Evolutionary conservation across 2,113 vertebrate species (phyloP).

Genomic region (Stictonetta naevosa): DNA sequence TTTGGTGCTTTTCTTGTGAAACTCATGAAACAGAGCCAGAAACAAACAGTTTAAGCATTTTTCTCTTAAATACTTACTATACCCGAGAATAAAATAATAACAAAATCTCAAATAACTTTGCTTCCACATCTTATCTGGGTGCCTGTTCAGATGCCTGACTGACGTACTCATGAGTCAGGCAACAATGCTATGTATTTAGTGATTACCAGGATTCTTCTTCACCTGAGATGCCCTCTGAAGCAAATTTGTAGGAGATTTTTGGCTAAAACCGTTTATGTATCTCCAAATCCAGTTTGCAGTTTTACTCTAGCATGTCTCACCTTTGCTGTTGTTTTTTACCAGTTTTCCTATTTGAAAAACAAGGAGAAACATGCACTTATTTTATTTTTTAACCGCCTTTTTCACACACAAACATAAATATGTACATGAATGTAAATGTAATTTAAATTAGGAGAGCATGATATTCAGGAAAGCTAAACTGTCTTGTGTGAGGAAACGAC

Average conservation of each 20-base stretch:
- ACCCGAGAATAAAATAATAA: neutral
- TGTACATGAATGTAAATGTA: neutral
- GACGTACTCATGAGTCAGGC: neutral
- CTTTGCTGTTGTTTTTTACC: neutral
- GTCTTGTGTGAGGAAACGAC: neutral
- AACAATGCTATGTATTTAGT: neutral
- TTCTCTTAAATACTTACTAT: neutral
- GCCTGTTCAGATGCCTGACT: neutral
- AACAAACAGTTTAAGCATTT: constrained; percentile 2
- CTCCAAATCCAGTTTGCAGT: neutral
- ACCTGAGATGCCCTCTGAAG: neutral
- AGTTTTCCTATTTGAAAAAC: neutral
- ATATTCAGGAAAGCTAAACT: neutral
- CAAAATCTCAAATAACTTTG: neutral
- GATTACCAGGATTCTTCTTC: neutral
- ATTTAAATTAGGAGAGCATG: neutral
- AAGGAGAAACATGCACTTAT: neutral
- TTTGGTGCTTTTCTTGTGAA: neutral
- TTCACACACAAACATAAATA: neutral
- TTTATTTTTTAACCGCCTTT: neutral
- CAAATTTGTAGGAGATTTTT: constrained; percentile 9
- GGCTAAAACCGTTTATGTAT: neutral
- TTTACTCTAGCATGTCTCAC: neutral
- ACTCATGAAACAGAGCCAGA: neutral
- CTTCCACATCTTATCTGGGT: neutral